Conservation (phyloP, 2,888 invertebrate species). For the Drosophila diplacantha region DNA sequence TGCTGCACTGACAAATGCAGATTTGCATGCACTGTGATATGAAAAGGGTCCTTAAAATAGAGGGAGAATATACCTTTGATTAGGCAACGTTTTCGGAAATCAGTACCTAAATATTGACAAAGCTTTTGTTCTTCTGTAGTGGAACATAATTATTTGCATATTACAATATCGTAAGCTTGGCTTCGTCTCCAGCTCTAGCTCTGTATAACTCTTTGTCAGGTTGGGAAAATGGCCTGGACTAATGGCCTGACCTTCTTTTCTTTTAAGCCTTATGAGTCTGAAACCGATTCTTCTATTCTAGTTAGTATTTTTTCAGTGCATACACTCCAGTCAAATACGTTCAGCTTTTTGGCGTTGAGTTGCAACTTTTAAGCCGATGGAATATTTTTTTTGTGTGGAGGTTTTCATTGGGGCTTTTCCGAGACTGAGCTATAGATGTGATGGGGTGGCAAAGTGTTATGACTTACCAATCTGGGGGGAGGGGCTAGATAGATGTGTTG, state of each 20-base stretch:
- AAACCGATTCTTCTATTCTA: no score
- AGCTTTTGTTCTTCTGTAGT: background rate
- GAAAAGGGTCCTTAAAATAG: background rate
- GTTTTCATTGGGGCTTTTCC: conserved; percentile 10
- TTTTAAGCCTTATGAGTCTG: background rate
- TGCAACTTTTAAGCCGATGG: conserved; percentile 43
- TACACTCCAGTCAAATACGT: conserved; percentile 18
- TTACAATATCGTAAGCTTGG: background rate
- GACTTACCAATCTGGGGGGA: conserved; percentile 27
- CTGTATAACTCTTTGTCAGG: background rate
- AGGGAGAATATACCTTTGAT: no score
- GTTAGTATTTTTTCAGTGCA: conserved; percentile 7
- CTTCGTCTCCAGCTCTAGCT: background rate
- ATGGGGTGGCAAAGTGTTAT: conserved; percentile 10
- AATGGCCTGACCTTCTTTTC: background rate
- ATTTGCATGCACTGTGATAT: conserved; percentile 25
- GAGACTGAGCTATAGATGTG: conserved; percentile 2
- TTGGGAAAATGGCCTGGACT: background rate
- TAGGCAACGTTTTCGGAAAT: no score
- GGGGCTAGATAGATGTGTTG: conserved; percentile 17
- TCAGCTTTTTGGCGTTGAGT: conserved; percentile 27
- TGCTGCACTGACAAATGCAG: conserved; percentile 28
- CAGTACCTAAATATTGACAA: no score
- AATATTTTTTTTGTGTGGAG: conserved; percentile 27
- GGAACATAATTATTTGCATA: background rate